phyloP scores from a whole-genome alignment of 2,797 vertebrate genomes.

The Miichthys miiuy region DNA sequence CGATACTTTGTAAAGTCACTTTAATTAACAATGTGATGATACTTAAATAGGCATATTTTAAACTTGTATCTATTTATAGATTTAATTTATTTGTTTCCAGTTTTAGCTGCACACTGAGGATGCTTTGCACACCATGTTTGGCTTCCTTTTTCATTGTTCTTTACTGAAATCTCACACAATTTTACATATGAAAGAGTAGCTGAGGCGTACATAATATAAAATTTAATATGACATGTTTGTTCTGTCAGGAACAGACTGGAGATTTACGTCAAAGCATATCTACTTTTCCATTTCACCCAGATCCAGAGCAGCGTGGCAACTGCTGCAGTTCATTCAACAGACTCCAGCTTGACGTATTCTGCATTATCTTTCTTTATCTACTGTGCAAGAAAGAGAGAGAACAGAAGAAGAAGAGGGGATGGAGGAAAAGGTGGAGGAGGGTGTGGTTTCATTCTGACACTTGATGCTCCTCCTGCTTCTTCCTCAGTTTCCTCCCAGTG shows the following conservation, averaged over 20 bases:
- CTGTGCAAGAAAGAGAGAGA: background rate
- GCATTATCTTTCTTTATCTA: conserved; percentile 10
- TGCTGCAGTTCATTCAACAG: conserved; percentile 15
- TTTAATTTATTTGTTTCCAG: background rate
- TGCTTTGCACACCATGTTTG: background rate
- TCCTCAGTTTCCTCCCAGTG: background rate
- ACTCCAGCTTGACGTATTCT: conserved; percentile 7
- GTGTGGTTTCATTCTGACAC: conserved; percentile 9
- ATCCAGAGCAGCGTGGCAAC: background rate
- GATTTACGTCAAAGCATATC: conserved; percentile 55
- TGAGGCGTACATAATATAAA: conserved; percentile 25
- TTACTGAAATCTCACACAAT: background rate
- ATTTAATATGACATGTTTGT: conserved; percentile 36
- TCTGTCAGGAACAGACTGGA: conserved; percentile 6
- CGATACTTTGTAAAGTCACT: background rate
- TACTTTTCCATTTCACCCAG: conserved; percentile 32
- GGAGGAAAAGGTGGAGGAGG: background rate
- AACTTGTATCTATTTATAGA: background rate
- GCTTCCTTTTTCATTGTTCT: background rate
- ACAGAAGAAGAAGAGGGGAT: background rate
- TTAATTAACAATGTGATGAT: background rate
- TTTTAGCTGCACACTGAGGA: background rate
- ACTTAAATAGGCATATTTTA: too few relatives aligned
- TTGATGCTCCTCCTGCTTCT: conserved; percentile 9
- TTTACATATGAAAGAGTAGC: background rate